These are phyloP conservation scores for Lottia gigantea DNA, from an alignment of 2,888 invertebrate species.

Conservation along the genomic window DNA sequence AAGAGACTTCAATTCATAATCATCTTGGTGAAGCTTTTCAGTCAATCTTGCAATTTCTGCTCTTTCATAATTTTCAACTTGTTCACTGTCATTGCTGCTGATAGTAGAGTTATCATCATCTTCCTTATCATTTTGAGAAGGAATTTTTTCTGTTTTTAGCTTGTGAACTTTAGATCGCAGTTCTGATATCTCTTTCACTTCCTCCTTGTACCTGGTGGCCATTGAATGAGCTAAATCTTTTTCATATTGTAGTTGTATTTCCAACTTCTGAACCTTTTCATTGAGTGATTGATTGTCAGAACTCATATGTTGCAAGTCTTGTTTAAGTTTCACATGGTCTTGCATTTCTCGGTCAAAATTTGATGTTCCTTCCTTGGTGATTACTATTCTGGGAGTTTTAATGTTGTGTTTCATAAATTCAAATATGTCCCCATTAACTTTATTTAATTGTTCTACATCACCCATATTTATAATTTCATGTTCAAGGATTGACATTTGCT, in stretches of 20 bases:
- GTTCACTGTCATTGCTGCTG: neutral
- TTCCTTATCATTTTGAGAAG: neutral
- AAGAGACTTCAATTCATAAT: neutral
- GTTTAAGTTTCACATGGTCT: neutral
- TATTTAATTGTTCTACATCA: constrained; percentile 8
- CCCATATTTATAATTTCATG: constrained; percentile 7
- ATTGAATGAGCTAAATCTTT: neutral
- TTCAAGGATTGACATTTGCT: constrained; percentile 25
- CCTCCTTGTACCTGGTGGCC: neutral
- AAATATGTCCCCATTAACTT: constrained; percentile 13
- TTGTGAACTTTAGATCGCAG: neutral
- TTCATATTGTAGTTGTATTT: constrained; percentile 13
- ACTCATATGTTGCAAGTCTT: neutral
- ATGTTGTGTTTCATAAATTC: neutral
- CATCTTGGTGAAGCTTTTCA: neutral
- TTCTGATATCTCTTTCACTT: constrained; percentile 1
- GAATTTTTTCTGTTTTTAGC: neutral
- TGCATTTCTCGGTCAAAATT: neutral
- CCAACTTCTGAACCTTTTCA: constrained; percentile 10
- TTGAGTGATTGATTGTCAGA: constrained; percentile 4
- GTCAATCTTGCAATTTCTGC: neutral
- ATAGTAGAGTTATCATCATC: neutral
- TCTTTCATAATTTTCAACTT: neutral
- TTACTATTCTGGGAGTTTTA: neutral
- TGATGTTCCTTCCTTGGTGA: too few relatives aligned